Evolutionary conservation across 2,113 vertebrate genomes (phyloP), one percentile per base, ranked within the genome.

Genomic region (Spermophilus dauricus): DNA sequence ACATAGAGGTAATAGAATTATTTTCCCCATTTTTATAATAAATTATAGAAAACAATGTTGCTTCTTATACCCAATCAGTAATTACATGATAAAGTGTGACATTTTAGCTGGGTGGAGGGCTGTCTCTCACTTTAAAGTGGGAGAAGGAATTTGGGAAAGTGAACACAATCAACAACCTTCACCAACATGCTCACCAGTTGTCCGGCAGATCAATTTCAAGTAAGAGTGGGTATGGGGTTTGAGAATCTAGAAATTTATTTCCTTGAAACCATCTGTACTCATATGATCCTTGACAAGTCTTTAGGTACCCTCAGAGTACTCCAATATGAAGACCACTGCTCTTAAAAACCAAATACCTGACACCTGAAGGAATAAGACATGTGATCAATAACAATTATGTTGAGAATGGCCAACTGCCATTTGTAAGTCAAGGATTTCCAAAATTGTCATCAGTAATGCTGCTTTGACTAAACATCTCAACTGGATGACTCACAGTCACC

Each of bases 11-110:
- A 89, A 78, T 26, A 70, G 3, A 96, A 95, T 88, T 83, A 34
- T 63, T 70, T 85, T 84, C 53, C n/a, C 16, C 39, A 90, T 86
- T 92, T 97, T 96, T 86, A 86, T 75, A 90, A 75, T 92, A 77
- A 91, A 67, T 80, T 48, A 42, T 69, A 69, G 56, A 89, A 90
- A 65, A 81, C 32, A 86, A 80, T 17, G 48, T 0, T 56, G 9
- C 72, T 94, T 86, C 77, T 85, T n/a, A 84, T n/a, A 65, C 39
- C 13, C 69, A 89, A 92, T 58, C 37, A 78, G 9, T 51, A 85
- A 84, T 37, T 80, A 94, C 53, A 20, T 82, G 30, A 80, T 11
- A 4, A 32, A 77, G 42, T 69, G 37, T 86, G 39, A 92, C 28
- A 45, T 97, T 73, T 61, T 53, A 17, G 24, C 53, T 89, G 26